Evolutionary conservation across 2,113 vertebrate species (phyloP).

Genomic region (Alosa alosa): DNA sequence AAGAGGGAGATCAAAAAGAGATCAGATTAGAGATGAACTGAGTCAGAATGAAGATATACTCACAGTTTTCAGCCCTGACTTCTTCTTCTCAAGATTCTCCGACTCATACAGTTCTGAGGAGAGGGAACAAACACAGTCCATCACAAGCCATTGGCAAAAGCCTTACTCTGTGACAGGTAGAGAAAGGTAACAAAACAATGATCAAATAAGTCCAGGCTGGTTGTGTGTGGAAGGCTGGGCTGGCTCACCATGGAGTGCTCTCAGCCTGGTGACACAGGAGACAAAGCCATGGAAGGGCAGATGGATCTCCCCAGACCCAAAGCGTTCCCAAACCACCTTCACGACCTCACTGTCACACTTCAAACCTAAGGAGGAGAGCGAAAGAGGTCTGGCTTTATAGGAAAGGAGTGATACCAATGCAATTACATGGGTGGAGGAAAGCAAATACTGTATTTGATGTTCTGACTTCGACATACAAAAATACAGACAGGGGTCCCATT

Average conservation of each 20-base stretch:
- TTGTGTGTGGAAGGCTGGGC: slow-evolving; percentile 17
- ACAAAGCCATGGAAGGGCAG: slow-evolving; percentile 69
- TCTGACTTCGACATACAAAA: background rate
- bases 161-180: too few species aligned
- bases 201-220: background rate
- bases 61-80: slow-evolving; percentile 71
- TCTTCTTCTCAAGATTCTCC: slow-evolving; percentile 68
- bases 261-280: slow-evolving; percentile 67
- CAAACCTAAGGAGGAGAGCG: slow-evolving; percentile 59
- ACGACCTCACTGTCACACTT: slow-evolving; percentile 61
- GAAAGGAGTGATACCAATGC: background rate
- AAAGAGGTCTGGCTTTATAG: background rate
- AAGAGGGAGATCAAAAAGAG: background rate
- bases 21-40: background rate
- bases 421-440: too few species aligned
- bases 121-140: background rate
- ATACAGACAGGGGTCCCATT: background rate
- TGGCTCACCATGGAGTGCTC: slow-evolving; percentile 69
- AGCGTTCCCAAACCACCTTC: slow-evolving; percentile 67
- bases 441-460: background rate
- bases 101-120: slow-evolving; percentile 68
- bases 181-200: background rate
- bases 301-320: slow-evolving; percentile 63
- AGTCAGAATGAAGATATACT: slow-evolving; percentile 46
- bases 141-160: background rate